Conservation (phyloP, 2,113 vertebrate species). For the Oryctolagus cuniculus region DNA sequence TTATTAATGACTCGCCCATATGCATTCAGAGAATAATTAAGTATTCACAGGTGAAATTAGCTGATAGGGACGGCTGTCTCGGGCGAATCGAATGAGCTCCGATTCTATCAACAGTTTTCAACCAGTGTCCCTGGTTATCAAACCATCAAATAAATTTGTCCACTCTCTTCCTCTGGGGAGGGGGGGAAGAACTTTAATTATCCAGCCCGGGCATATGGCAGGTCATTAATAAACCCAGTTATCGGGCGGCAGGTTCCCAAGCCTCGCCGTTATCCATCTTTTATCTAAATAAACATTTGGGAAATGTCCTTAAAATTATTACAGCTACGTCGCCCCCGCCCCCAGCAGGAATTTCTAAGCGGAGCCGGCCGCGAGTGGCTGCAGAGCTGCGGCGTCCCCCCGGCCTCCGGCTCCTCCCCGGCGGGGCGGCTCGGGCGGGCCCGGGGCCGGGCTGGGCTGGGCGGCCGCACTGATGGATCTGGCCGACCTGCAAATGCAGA, state of each 20-base stretch:
- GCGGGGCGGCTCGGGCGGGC: constrained; percentile 37
- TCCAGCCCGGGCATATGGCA: constrained; percentile 94
- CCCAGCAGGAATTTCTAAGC: constrained; percentile 91
- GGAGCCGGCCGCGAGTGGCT: constrained; percentile 82
- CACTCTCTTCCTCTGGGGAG: constrained; percentile 91
- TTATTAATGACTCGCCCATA: constrained; percentile 97
- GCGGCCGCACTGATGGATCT: constrained; percentile 93
- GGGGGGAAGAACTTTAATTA: constrained; percentile 95
- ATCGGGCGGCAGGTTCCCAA: constrained; percentile 93
- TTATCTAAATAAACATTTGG: constrained; percentile 98
- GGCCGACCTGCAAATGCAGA: constrained; percentile 97
- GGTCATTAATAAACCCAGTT: constrained; percentile 99
- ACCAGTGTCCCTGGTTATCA: constrained; percentile 96
- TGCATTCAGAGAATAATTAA: constrained; percentile 97
- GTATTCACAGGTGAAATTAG: constrained; percentile 99
- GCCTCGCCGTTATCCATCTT: constrained; percentile 91
- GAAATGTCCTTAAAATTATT: constrained; percentile 94
- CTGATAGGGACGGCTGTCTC: constrained; percentile 94
- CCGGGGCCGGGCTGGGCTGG: constrained; percentile 77
- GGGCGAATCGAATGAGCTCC: constrained; percentile 93
- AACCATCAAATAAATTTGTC: constrained; percentile 98
- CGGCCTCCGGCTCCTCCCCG: constrained; percentile 66
- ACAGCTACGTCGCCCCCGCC: constrained; percentile 89
- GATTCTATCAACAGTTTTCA: constrained; percentile 96
- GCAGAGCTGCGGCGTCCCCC: constrained; percentile 61